Base-by-base conservation (phyloP, 2,113 vertebrate species). In the Micromys minutus region DNA sequence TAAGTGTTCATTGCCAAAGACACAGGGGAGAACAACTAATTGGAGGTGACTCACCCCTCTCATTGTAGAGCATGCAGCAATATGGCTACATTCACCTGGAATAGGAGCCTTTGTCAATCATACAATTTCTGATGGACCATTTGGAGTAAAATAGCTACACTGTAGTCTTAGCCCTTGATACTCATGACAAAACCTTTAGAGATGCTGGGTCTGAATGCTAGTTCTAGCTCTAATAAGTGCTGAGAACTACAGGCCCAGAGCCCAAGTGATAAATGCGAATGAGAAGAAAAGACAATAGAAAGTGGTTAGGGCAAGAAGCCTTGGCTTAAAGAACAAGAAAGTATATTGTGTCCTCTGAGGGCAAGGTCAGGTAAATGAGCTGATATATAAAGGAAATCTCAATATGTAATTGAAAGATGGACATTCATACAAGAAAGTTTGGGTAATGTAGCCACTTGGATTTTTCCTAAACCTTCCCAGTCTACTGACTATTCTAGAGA, bases 31-130 rank as follows among this genome's bases (percentile, higher is more conserved):
- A 77, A 3, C 6, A 29, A 1, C 3, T 9, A n/a, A 61, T 36
- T 31, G 3, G 31, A 69, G 16, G 13, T 31, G 1, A 29, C 24
- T 74, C 34, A 10, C 17, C 7, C 12, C 22, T 52, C 34, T 50
- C n/a, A 7, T 26, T 4, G 1, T 1, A 9, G 45, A 67, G 15
- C 2, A 1, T 16, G 4, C 10, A 34, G 31, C 15, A 52, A 31
- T 7, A 15, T 17, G 3, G 16, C 29, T 72, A 19, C 42, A 31
- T 8, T 81, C 31, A 24, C n/a, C n/a, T 17, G 3, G 16, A 87
- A 75, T 9, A 90, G 19, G 11, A 34, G 17, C 3, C 2, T 59
- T 36, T 83, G 52, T 52, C 69, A n/a, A 4, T 52, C 75, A 29
- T 16, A 63, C 3, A 5, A 65, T 67, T 55, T 17, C 15, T 22